A percentile compares a stretch with the other conserved stretches of the same genome.
Evolutionary conservation across 2,113 vertebrate species (phyloP).

Genomic region (Ailuropoda melanoleuca): DNA sequence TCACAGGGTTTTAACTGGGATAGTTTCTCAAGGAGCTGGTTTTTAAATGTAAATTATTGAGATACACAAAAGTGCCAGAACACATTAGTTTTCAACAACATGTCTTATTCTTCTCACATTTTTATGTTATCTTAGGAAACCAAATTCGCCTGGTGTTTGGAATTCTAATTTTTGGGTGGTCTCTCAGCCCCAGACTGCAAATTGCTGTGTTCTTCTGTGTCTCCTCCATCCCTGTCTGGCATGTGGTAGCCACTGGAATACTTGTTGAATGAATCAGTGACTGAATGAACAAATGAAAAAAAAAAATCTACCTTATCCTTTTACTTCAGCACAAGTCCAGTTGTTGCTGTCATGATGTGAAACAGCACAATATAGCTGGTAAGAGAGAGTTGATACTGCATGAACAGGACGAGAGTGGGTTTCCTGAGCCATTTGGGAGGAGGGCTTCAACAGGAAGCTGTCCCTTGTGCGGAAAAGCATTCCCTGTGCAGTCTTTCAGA

Average conservation of each 20-base stretch:
- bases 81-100: neutral
- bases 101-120: slow-evolving; percentile 14
- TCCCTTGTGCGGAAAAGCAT: neutral
- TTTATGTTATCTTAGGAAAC: neutral
- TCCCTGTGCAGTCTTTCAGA: neutral
- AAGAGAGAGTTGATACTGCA: neutral
- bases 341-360: neutral
- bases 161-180: neutral
- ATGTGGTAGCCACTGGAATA: neutral
- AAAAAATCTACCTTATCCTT: neutral
- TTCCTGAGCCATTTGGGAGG: neutral
- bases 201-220: neutral
- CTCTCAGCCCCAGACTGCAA: neutral
- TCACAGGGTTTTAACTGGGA: neutral
- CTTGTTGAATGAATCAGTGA: neutral
- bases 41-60: slow-evolving; percentile 23
- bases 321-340: neutral
- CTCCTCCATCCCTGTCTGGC: neutral
- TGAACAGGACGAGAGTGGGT: neutral
- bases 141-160: slow-evolving; percentile 11
- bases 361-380: neutral
- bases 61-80: neutral
- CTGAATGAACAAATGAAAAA: neutral
- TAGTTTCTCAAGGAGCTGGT: neutral
- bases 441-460: neutral